Evolutionary conservation across 2,888 invertebrate species (phyloP), one percentile per base, ranked within the genome.

Genomic region (Agonum fuliginosum): DNA sequence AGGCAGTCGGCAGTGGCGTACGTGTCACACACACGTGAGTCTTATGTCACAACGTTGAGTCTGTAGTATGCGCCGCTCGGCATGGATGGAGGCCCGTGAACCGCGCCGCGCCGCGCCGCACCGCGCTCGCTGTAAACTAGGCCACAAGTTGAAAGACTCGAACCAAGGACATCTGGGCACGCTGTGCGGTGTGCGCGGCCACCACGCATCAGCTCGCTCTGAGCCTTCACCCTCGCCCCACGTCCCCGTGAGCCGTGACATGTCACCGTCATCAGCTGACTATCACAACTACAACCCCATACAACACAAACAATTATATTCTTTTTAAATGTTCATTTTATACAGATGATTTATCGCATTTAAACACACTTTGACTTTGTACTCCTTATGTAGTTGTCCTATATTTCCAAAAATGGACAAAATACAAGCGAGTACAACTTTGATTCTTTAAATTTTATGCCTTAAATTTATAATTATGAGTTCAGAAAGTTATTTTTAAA

Each of bases 101-200:
- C n/a, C n/a, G n/a, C n/a, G n/a, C n/a, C n/a, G n/a, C n/a, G n/a
- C n/a, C n/a, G n/a, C n/a, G n/a, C n/a, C n/a, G n/a, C n/a, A n/a
- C n/a, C 81, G 78, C 80, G 81, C 78, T 80, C 79, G 78, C 79
- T 81, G 80, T 83, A 87, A 87, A 81, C 86, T 87, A 86, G 87
- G 87, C 86, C 87, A 87, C 83, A 86, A 87, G 87, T 87, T 87
- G 87, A 87, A 87, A 87, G 87, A 87, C 94, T 6, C 96, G 95
- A 0, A 90, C 95, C 27, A 95, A 97, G 84, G 92, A 95, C 83
- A 93, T 97, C 79, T 89, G 90, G 37, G 75, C 62, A 74, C 62
- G 22, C 27, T 30, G n/a, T 12, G 51, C 72, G 34, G 75, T 73
- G 41, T 69, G 17, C 17, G 30, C 48, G 51, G 27, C 71, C 37